Conservation (phyloP, 2,113 vertebrate species). For the Pseudopodoces humilis region DNA sequence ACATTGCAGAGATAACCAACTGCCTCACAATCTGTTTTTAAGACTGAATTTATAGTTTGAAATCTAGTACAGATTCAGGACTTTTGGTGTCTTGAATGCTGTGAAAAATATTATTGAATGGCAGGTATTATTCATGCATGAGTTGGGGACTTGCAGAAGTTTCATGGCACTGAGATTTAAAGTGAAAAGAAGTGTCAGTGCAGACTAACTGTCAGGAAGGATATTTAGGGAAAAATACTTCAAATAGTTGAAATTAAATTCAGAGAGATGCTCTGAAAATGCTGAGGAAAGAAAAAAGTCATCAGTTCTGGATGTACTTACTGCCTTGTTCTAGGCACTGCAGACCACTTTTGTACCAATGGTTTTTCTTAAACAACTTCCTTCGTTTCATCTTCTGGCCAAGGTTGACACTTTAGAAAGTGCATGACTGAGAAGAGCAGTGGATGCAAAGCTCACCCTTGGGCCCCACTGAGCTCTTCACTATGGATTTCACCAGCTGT, state of each 20-base stretch:
- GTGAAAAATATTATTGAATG: background rate
- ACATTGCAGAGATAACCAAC: background rate
- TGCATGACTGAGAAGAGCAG: background rate
- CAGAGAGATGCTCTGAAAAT: too few relatives aligned
- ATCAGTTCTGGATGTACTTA: background rate
- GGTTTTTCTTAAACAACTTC: background rate
- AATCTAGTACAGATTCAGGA: background rate
- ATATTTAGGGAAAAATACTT: background rate
- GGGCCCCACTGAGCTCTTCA: fast-evolving
- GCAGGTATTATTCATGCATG: background rate
- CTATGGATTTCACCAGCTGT: background rate
- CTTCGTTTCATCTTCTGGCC: background rate
- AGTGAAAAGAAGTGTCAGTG: background rate
- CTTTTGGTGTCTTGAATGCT: background rate
- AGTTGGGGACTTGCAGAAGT: background rate
- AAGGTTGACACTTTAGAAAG: background rate
- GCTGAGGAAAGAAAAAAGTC: background rate
- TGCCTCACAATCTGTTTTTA: background rate
- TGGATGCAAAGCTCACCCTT: background rate
- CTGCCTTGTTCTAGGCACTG: background rate
- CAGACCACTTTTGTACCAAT: background rate
- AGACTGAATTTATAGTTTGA: background rate
- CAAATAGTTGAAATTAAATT: background rate
- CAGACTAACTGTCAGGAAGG: background rate
- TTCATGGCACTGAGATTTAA: background rate